Base-by-base conservation (phyloP, 2,797 vertebrate species). In the Pseudochaenichthys georgianus region DNA sequence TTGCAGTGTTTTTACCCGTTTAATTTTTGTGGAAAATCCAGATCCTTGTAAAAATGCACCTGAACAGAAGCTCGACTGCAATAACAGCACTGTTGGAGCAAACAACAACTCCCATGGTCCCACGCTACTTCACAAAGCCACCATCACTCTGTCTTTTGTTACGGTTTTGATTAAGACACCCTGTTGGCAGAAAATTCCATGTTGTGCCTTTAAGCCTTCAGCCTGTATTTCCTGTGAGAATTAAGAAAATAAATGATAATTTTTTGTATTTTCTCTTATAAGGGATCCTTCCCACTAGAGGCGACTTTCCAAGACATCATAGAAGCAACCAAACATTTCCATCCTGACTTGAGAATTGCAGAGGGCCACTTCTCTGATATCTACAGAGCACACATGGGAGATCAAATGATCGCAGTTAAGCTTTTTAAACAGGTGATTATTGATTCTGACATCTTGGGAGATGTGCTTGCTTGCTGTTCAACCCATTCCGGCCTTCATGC, bases 341-440 rank as follows among this genome's bases (percentile, higher is more conserved):
- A 96, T 50, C 81, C 53, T 38, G 92, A 94, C 28, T 88, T 91
- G 41, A 90, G 91, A 68, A 93, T 96, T 0, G 85, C 93, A 48
- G 92, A 91, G 75, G 93, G 94, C n/a, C 60, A 75, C 5, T 91
- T 95, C 57, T 90, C 94, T 17, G 85, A 95, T 23, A 75, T 96
- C 7, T 96, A 94, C 88, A 92, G 59, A 75, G 94, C 83, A 42
- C 84, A 84, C 58, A 81, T 92, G 41, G 88, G 88, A 88, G 90
- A 85, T 42, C 57, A 59, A 79, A 69, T 64, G 2, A 94, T 94
- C 57, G 93, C 91, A 11, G 88, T 95, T 31, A 96, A 96, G 86
- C 84, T 95, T 84, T 95, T 96, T 74, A 96, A 95, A 85, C 91
- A 95, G 95, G 95, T 96, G 77, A 63, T 10, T 51, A 0, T 5